Evolutionary conservation across 2,888 invertebrate species (phyloP), one percentile per base, ranked within the genome.

Genomic region (Lacanobia wlatinum): DNA sequence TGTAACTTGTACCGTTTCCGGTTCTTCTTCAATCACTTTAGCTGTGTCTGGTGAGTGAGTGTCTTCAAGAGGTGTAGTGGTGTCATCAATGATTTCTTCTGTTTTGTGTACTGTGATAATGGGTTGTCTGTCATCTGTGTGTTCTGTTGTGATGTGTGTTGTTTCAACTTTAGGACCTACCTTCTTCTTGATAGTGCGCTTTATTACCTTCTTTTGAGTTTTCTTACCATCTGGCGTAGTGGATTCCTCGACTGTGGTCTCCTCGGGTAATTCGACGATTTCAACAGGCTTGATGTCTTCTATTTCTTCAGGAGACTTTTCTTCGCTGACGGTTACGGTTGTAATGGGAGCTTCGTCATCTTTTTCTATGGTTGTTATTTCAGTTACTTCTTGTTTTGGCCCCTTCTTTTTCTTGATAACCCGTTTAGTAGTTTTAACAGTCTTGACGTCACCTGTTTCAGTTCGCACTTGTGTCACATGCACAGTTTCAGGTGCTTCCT

Each of bases 91-190:
- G 73, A 87, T 0, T 71, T 79, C 78, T 0, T 70, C 68, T 16
- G 78, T 74, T 43, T 55, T 68, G 28, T 88, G 67, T 52, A 75
- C 52, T 5, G 65, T 64, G 7, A 62, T 0, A 1, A 43, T 50
- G 1, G 76, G 76, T 50, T 66, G 43, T 12, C 7, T 14, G 0
- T 77, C 69, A 50, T 81, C 38, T 70, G 61, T 28, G 10, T 76
- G 80, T 81, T 86, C 84, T 3, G 70, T 63, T 5, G 50, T 63
- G 6, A 76, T 76, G 0, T 76, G 3, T 34, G 52, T 53, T 0
- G 76, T 89, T 86, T 84, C 70, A 73, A 90, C 78, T 74, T 88
- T 91, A 40, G 85, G 88, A 10, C 90, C 93, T 48, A 89, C 82
- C 76, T 90, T 87, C 82, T 90, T 87, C 71, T 91, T 91, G 53